Base-by-base conservation (phyloP, 2,888 invertebrate species). In the Idaea biselata region DNA sequence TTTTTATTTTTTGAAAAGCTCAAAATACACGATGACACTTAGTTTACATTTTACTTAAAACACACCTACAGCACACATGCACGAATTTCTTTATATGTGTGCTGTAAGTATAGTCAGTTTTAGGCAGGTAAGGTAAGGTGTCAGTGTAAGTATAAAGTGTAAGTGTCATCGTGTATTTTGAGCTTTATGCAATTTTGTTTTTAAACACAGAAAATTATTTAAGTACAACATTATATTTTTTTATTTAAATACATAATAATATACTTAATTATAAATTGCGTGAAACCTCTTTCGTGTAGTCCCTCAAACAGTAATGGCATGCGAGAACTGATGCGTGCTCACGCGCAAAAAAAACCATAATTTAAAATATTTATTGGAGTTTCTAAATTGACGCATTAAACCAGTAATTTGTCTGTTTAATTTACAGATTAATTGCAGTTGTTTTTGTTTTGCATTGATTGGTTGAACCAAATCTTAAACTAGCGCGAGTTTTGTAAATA, bases 241-340 rank as follows among this genome's bases (percentile, higher is more conserved):
- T 16, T 16, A 54, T 54, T 16, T 16, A 54, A 25, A 25, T 25
- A 25, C 25, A 25, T 25, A 25, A 25, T 25, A 25, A 25, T 25
- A 25, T 25, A 25, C 1, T 25, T 3, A 25, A 55, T 55, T 55
- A 55, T 55, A 4, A 17, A 7, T 55, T 17, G 16, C 55, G 55
- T 55, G 55, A 55, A 55, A 55, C 55, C 55, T 55, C 55, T 55
- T 55, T 55, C 55, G 55, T 55, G 55, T 17, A 16, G 16, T 16
- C 17, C 17, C 16, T 16, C 55, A 17, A 55, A 55, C 16, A 55
- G 6, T 53, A 53, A 14, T 55, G 16, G 55, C 55, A 55, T 55
- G 55, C 55, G 16, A 55, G 17, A 55, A 17, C 16, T 17, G 0
- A 55, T 16, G 55, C 55, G 55, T 55, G 55, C 55, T 11, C 55